Evolutionary conservation across 1,140 invertebrate genomes (phyloP).

Genomic region (Melanaphis sacchari): DNA sequence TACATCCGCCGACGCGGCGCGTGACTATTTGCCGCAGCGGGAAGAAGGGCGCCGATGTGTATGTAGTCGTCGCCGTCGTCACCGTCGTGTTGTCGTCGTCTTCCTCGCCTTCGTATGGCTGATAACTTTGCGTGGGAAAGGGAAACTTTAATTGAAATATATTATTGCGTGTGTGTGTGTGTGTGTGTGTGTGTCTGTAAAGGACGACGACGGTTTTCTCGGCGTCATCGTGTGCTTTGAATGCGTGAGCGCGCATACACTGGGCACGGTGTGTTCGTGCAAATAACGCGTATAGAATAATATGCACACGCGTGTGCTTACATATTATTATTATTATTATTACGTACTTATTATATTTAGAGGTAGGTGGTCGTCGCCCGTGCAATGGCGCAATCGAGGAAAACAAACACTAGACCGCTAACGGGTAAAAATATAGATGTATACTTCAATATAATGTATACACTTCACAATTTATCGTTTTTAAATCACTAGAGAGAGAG

Average conservation of each 20-base stretch:
- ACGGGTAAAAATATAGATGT: not conserved
- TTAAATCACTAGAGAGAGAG: too few relatives aligned
- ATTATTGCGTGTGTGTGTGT: not conserved
- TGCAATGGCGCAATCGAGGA: not conserved
- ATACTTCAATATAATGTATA: too few relatives aligned
- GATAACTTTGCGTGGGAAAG: not conserved
- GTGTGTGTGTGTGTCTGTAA: not conserved
- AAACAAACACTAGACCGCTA: not conserved
- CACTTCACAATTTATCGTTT: too few relatives aligned
- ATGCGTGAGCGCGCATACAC: not conserved
- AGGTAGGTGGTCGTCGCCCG: too few relatives aligned
- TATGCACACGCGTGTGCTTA: not conserved
- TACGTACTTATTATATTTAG: not conserved
- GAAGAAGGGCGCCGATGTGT: not conserved
- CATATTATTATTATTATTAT: not conserved
- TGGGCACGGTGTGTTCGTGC: not conserved
- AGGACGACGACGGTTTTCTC: not conserved
- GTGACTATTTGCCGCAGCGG: not conserved
- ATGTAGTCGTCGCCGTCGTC: not conserved
- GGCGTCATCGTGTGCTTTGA: not conserved
- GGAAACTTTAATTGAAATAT: constrained; percentile 37
- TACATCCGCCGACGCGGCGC: not conserved
- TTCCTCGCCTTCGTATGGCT: not conserved
- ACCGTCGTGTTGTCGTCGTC: not conserved
- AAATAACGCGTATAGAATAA: not conserved